phyloP scores from a whole-genome alignment of 92 coral and sea anemone species.

The Micromussa lordhowensis region DNA sequence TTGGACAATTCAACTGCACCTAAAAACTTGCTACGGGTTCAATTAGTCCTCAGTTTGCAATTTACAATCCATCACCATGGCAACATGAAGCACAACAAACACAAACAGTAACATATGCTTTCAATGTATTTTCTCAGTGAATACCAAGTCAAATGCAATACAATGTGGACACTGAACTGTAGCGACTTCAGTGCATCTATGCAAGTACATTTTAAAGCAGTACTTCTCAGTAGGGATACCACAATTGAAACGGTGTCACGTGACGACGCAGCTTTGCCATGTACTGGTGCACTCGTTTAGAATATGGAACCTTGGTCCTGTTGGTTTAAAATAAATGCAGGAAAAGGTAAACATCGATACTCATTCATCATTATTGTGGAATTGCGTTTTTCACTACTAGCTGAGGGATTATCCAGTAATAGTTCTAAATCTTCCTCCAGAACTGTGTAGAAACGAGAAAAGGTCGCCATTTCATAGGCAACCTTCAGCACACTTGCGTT shows the following conservation, averaged over 20 bases:
- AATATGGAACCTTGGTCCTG: conserved; percentile 35
- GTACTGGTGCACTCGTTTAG: not conserved
- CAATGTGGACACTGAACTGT: not conserved
- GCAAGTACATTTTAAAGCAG: not conserved
- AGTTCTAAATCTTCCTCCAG: too few species aligned
- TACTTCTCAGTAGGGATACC: not conserved
- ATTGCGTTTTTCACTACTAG: too few species aligned
- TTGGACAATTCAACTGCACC: not conserved
- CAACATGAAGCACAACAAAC: not conserved
- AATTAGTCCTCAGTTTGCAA: not conserved
- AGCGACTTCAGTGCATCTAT: not conserved
- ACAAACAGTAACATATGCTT: not conserved
- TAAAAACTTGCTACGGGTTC: not conserved
- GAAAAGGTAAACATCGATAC: not conserved
- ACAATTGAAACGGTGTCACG: not conserved
- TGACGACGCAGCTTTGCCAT: conserved; percentile 19
- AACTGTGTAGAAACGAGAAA: too few species aligned
- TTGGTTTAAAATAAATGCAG: conserved; percentile 1
- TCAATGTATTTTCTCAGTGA: not conserved
- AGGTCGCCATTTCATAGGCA: too few species aligned
- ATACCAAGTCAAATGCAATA: not conserved
- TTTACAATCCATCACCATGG: not conserved
- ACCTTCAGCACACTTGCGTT: too few species aligned
- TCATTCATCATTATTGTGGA: too few species aligned
- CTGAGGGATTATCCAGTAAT: too few species aligned